Percentiles rank a stretch among this genome's conserved stretches.
Evolutionary conservation across 2,113 vertebrate species (phyloP).

Genomic region (Symphodus melops): DNA sequence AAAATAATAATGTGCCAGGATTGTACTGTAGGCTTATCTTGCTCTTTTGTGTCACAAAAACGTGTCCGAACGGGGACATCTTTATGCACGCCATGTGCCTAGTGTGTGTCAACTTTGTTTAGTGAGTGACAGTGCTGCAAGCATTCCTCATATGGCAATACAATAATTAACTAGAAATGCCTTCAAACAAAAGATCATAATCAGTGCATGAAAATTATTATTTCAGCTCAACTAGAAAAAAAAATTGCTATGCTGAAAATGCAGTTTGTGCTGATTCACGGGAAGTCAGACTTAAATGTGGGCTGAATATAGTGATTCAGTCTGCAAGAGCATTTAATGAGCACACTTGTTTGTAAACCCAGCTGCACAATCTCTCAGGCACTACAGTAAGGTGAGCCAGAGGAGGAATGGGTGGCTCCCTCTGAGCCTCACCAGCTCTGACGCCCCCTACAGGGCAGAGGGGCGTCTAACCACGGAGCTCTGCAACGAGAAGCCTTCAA

Average conservation of each 20-base stretch:
- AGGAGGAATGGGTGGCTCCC: slow-evolving; percentile 18
- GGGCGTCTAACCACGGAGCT: slow-evolving; percentile 5
- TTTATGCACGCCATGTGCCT: slow-evolving; percentile 18
- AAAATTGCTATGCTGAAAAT: not conserved
- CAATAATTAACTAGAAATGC: not conserved
- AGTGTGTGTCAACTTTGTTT: slow-evolving; percentile 4
- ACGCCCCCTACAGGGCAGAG: slow-evolving; percentile 73
- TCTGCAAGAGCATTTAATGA: slow-evolving; percentile 29
- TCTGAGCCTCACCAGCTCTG: slow-evolving; percentile 48
- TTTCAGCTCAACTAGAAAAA: not conserved
- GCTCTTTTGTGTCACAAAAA: slow-evolving; percentile 42
- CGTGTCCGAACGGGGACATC: slow-evolving; percentile 37
- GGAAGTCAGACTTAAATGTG: not conserved
- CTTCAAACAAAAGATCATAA: slow-evolving; percentile 9
- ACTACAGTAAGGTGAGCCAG: slow-evolving; percentile 27
- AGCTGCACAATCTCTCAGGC: slow-evolving; percentile 24
- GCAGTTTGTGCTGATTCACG: slow-evolving; percentile 1
- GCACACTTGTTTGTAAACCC: slow-evolving; percentile 38
- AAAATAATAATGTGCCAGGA: slow-evolving; percentile 45
- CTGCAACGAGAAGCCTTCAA: slow-evolving; percentile 36
- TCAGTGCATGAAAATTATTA: not conserved
- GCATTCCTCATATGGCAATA: not conserved
- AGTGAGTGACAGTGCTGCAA: slow-evolving; percentile 14
- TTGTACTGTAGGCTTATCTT: slow-evolving; percentile 42
- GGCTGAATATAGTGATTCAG: slow-evolving; percentile 13